Percentiles rank a stretch among this genome's conserved stretches.
phyloP scores from a whole-genome alignment of 2,797 vertebrate species.

The Crocodylus rhombifer region DNA sequence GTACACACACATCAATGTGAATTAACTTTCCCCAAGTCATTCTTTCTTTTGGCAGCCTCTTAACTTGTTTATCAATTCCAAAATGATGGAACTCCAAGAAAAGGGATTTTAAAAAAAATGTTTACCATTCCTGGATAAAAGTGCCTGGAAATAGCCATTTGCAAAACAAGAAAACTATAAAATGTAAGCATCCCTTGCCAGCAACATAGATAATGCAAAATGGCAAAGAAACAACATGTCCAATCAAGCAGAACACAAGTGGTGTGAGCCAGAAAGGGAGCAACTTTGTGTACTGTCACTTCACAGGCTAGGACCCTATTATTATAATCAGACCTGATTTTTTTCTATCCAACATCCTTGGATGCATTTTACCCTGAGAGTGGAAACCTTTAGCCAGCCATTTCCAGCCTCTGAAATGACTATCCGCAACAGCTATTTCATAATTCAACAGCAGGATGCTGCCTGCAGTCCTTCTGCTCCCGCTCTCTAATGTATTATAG shows the following conservation, averaged over 20 bases:
- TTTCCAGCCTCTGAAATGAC: constrained; percentile 45
- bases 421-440: constrained; percentile 49
- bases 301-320: constrained; percentile 56
- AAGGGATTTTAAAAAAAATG: constrained; percentile 5
- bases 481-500: background rate
- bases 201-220: constrained; percentile 57
- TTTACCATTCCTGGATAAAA: constrained; percentile 54
- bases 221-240: constrained; percentile 46
- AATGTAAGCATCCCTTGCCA: constrained; percentile 33
- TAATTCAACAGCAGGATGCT: constrained; percentile 23
- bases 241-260: constrained; percentile 64
- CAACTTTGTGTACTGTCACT: constrained; percentile 54
- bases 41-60: constrained; percentile 59
- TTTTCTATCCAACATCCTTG: constrained; percentile 35
- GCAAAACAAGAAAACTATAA: constrained; percentile 48
- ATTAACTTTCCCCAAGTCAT: constrained; percentile 68
- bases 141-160: constrained; percentile 40
- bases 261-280: background rate
- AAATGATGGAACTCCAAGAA: constrained; percentile 56
- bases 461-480: background rate
- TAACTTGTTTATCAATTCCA: constrained; percentile 61
- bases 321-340: constrained; percentile 70
- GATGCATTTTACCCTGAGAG: constrained; percentile 22
- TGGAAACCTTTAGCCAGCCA: constrained; percentile 41
- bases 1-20: constrained; percentile 58